Conservation (phyloP, 2,113 vertebrate species). For the Ploceus nigricollis region DNA sequence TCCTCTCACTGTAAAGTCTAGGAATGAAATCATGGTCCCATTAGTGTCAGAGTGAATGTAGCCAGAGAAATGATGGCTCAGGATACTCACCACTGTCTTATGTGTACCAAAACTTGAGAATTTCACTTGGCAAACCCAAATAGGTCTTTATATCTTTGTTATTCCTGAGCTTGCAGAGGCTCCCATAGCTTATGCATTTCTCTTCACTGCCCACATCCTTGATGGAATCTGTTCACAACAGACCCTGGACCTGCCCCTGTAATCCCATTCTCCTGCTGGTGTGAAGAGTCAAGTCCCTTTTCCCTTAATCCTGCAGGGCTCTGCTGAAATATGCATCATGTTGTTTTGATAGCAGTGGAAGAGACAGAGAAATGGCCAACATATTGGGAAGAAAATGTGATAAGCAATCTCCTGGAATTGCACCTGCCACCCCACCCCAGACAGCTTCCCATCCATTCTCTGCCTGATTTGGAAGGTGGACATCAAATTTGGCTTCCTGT, state of each 20-base stretch:
- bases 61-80: background rate
- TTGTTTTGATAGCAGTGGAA: background rate
- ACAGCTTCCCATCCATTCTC: background rate
- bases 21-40: background rate
- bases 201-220: background rate
- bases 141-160: background rate
- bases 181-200: background rate
- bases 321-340: fast-evolving
- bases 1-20: background rate
- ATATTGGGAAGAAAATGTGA: background rate
- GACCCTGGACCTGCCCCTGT: background rate
- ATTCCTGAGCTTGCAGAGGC: background rate
- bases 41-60: background rate
- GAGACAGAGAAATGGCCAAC: background rate
- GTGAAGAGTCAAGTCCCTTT: background rate
- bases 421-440: no score
- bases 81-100: background rate
- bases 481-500: background rate
- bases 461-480: background rate
- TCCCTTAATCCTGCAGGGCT: background rate
- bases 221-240: background rate
- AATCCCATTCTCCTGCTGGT: background rate
- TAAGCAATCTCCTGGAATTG: background rate
- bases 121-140: background rate
- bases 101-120: background rate